Base-by-base conservation (phyloP, 2,113 vertebrate genomes). In the Dromaius novaehollandiae region DNA sequence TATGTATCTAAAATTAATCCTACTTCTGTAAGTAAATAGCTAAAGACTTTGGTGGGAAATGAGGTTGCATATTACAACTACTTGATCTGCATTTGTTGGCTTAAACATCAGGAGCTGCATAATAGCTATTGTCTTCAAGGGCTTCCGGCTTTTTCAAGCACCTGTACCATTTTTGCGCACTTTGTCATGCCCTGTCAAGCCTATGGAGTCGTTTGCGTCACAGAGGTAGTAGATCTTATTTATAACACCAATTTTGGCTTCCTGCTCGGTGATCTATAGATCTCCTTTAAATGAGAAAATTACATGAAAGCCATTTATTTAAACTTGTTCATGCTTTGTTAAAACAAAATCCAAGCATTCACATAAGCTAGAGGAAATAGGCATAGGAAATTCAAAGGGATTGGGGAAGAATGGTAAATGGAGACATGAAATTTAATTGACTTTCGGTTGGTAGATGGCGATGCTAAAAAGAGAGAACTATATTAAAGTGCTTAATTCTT, bases 381-480 rank as follows among this genome's bases (percentile, higher is more conserved):
- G 65, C 34, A 32, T 34, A 60, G 83, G 82, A 64, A 13, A 5
- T 76, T 80, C 60, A 8, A 70, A 64, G 38, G 82, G 77, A 46
- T 3, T 55, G 28, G n/a, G 17, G 71, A 78, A 79, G 91, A 8
- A 44, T 44, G 56, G 61, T 85, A 66, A 88, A 58, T 25, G 60
- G 66, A 3, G 56, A 86, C 63, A 92, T 68, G 89, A 81, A 93
- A 88, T 95, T 93, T 76, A 79, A 83, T 78, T 85, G 51, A 24
- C 65, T 55, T 88, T 75, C 38, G 11, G 40, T 13, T 81, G 70
- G 51, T 61, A 19, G 81, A 68, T 66, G 48, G 84, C n/a, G 64
- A 65, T 1, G 4, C 32, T 85, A 56, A 34, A 58, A 13, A 44
- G 64, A 61, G 78, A 85, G 79, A 89, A 58, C 82, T 89, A 14